A percentile compares a stretch with the other conserved stretches of the same genome.
Conservation (phyloP, 2,888 invertebrate genomes). For the Brachynemurus nebulosus region DNA sequence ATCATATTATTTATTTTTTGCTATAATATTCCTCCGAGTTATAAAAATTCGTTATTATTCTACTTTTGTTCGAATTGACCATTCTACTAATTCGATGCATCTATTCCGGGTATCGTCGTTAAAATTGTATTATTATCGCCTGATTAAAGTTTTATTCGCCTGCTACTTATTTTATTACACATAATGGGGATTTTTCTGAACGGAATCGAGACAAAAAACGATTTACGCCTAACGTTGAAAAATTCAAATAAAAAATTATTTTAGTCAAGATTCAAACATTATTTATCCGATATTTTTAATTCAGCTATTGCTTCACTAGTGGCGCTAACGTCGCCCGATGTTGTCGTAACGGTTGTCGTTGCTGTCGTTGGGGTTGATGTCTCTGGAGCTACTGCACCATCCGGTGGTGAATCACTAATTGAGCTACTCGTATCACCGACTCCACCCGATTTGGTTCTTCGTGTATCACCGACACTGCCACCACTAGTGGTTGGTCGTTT, state of each 20-base stretch:
- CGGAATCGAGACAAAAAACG: neutral
- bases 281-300: conserved; percentile 1
- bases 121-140: neutral
- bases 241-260: neutral
- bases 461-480: conserved; percentile 15
- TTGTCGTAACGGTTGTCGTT: conserved; percentile 8
- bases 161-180: neutral
- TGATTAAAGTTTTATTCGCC: neutral
- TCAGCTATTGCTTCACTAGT: conserved; percentile 6
- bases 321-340: conserved; percentile 20
- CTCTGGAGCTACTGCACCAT: conserved; percentile 12
- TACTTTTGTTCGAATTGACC: neutral
- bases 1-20: conserved; percentile 1
- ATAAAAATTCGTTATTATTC: neutral
- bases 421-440: conserved; percentile 12
- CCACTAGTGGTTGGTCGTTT: conserved; percentile 35
- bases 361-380: neutral
- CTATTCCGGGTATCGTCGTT: no score
- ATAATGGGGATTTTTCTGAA: neutral
- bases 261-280: neutral
- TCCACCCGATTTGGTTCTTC: conserved; percentile 15
- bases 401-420: conserved; percentile 9
- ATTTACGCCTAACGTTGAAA: neutral
- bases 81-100: neutral
- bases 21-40: neutral